These are phyloP conservation scores for Centrocercus urophasianus DNA, from an alignment of 2,113 vertebrate genomes.

Conservation along the genomic window DNA sequence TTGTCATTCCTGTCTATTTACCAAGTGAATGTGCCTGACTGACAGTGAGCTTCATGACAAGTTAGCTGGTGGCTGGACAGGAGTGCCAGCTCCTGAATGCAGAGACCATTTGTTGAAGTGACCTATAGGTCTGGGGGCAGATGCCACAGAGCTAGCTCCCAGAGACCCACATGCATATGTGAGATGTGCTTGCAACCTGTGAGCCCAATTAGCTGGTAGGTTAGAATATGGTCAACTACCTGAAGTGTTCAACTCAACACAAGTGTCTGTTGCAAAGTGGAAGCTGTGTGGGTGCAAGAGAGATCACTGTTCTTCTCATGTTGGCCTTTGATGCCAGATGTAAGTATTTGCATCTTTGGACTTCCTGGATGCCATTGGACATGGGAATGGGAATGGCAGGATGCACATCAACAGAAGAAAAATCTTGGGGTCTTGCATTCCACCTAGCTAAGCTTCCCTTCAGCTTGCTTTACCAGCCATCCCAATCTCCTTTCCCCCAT, in stretches of 20 bases:
- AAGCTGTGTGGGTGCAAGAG: background rate
- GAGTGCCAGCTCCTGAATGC: background rate
- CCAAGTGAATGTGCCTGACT: background rate
- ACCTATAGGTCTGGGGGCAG: fast-evolving
- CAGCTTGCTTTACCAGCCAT: background rate
- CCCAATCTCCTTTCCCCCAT: background rate
- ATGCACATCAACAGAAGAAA: background rate
- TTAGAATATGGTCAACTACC: background rate
- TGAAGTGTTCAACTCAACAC: background rate
- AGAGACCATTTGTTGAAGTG: fast-evolving
- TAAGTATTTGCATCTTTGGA: background rate
- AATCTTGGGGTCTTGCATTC: background rate
- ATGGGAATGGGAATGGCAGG: background rate
- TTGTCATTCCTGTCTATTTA: background rate
- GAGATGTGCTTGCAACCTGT: background rate
- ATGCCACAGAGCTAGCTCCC: background rate
- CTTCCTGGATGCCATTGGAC: background rate
- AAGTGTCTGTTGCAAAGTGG: background rate
- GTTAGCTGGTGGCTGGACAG: background rate
- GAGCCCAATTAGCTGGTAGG: background rate
- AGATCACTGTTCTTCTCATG: background rate
- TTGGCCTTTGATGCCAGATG: background rate
- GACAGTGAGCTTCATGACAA: background rate
- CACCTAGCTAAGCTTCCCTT: background rate
- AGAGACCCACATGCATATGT: background rate